phyloP scores from a whole-genome alignment of 2,113 vertebrate species.

The Takifugu bimaculatus region DNA sequence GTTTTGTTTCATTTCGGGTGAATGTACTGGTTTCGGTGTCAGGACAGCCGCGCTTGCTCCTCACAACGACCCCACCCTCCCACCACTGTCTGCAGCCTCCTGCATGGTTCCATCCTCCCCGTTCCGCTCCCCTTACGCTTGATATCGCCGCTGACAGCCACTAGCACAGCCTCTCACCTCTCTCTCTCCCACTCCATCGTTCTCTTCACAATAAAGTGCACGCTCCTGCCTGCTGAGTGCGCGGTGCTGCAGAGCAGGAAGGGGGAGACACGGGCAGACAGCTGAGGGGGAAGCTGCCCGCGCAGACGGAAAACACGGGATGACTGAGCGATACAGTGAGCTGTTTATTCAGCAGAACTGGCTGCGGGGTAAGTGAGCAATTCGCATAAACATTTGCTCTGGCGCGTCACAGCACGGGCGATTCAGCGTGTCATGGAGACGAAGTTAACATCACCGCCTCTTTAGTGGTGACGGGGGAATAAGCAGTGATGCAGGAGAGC shows the following conservation, averaged over 20 bases:
- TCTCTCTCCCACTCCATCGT: slow-evolving; percentile 9
- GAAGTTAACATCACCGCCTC: slow-evolving; percentile 14
- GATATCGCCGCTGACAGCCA: slow-evolving; percentile 67
- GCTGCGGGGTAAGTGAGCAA: slow-evolving; percentile 45
- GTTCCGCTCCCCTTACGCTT: slow-evolving; percentile 49
- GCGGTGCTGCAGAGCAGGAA: slow-evolving; percentile 35
- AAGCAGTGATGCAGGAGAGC: neutral
- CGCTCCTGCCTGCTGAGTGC: slow-evolving; percentile 47
- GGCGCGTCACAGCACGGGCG: slow-evolving; percentile 1
- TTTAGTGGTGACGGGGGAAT: slow-evolving; percentile 3
- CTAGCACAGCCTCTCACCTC: slow-evolving; percentile 42
- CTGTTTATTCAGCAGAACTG: slow-evolving; percentile 28
- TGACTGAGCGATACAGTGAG: slow-evolving; percentile 5
- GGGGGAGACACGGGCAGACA: slow-evolving; percentile 26
- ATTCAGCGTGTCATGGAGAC: neutral
- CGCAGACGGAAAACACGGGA: slow-evolving; percentile 3
- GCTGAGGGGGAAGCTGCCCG: slow-evolving; percentile 23
- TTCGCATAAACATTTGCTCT: neutral
- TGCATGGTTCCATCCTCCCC: slow-evolving; percentile 63
- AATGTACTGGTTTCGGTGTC: slow-evolving; percentile 44
- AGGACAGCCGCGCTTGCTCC: slow-evolving; percentile 47
- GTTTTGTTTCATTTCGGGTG: neutral
- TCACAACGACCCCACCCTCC: slow-evolving; percentile 24
- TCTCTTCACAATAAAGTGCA: slow-evolving; percentile 23
- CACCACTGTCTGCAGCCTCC: slow-evolving; percentile 46